Conservation (phyloP, 2,113 vertebrate genomes). For the Gavialis gangeticus region DNA sequence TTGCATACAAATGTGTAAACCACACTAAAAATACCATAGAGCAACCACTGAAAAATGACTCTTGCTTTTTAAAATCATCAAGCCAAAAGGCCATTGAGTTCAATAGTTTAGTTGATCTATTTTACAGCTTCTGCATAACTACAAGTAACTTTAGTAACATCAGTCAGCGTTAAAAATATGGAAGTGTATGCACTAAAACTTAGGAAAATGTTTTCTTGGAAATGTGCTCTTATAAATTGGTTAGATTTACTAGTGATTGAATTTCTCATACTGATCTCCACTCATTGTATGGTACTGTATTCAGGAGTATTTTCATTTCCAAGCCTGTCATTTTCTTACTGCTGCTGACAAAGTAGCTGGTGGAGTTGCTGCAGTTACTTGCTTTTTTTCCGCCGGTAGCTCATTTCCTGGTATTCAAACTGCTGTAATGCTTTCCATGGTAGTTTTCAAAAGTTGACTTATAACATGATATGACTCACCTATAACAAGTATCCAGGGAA, state of each 20-base stretch:
- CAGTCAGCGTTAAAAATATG: background rate
- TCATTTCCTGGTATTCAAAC: background rate
- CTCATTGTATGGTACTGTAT: rapidly evolving
- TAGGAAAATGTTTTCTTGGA: background rate
- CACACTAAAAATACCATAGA: background rate
- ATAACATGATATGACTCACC: background rate
- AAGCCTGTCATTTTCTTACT: background rate
- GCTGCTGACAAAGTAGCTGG: background rate
- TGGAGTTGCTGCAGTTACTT: background rate
- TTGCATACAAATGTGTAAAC: background rate
- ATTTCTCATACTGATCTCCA: background rate
- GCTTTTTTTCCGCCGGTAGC: background rate
- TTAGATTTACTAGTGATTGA: background rate
- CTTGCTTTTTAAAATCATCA: background rate
- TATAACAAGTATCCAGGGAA: background rate
- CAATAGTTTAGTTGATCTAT: background rate
- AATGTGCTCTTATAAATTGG: background rate
- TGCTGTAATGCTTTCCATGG: background rate
- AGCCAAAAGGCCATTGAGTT: background rate
- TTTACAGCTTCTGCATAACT: background rate
- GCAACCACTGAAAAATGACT: background rate
- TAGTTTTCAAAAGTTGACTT: background rate
- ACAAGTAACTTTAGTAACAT: background rate
- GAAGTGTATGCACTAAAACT: background rate
- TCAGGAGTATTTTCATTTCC: background rate